Evolutionary conservation across 2,797 vertebrate genomes (phyloP).

Genomic region (Pelobates cultripes): DNA sequence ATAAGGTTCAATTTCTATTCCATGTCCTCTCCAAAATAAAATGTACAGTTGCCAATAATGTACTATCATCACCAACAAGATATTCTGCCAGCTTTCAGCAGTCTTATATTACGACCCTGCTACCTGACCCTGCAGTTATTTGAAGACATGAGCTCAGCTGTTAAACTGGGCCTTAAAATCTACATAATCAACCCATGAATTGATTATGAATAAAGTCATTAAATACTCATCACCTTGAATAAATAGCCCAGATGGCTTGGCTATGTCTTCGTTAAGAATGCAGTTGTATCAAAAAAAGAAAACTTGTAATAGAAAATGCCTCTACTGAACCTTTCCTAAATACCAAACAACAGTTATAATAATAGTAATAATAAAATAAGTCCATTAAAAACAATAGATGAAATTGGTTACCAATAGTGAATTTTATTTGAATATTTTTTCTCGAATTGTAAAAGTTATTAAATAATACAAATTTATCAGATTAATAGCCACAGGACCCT

Average conservation of each 20-base stretch:
- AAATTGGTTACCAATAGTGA: too few relatives aligned
- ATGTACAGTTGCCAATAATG: constrained; percentile 20
- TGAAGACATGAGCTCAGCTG: constrained; percentile 40
- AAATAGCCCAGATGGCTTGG: constrained; percentile 29
- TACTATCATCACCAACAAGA: background rate
- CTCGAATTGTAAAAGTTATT: too few relatives aligned
- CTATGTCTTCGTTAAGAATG: constrained; percentile 31
- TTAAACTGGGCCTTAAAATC: constrained; percentile 23
- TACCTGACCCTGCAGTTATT: constrained; percentile 23
- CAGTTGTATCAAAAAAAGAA: too few relatives aligned
- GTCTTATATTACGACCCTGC: background rate
- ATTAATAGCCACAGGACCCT: too few relatives aligned
- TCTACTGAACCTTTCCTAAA: too few relatives aligned
- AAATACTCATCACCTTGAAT: constrained; percentile 29
- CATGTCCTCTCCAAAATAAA: constrained; percentile 14
- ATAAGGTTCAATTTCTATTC: constrained; percentile 7
- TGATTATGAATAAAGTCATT: constrained; percentile 36
- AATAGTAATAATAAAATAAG: too few relatives aligned
- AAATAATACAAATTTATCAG: too few relatives aligned
- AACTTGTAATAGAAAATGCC: too few relatives aligned
- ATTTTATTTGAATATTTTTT: too few relatives aligned
- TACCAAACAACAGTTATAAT: too few relatives aligned
- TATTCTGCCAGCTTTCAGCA: constrained; percentile 6
- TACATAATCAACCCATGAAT: constrained; percentile 34
- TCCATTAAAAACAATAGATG: too few relatives aligned